Conservation (phyloP, 23 tunicate species). For the Ascidia mentula region DNA sequence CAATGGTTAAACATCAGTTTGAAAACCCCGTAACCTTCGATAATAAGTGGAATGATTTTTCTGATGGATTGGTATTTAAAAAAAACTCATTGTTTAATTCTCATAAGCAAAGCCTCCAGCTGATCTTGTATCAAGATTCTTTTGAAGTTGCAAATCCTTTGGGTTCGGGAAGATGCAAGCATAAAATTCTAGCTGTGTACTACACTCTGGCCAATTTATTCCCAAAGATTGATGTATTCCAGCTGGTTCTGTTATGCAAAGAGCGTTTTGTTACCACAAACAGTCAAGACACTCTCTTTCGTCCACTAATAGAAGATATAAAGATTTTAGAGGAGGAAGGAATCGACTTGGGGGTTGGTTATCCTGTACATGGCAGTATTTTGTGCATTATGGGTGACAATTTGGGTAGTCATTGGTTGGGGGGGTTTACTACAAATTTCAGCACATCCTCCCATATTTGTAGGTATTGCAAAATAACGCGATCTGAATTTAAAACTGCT, state of each 20-base stretch:
- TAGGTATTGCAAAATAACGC: slow-evolving; percentile 18
- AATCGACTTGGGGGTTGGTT: slow-evolving; percentile 34
- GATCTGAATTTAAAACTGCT: background rate
- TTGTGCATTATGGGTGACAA: slow-evolving; percentile 30
- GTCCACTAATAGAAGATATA: slow-evolving; percentile 21
- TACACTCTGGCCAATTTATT: slow-evolving; percentile 26
- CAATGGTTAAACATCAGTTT: background rate
- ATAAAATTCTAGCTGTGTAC: slow-evolving; percentile 41
- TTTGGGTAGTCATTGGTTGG: slow-evolving; percentile 34
- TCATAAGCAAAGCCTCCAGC: background rate
- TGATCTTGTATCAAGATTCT: slow-evolving; percentile 29
- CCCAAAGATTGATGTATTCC: slow-evolving; percentile 18
- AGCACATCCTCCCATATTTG: slow-evolving; percentile 27
- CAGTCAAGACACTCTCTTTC: background rate
- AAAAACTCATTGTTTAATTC: background rate
- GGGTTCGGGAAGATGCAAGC: slow-evolving; percentile 12
- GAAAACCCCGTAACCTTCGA: background rate
- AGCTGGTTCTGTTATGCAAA: slow-evolving; percentile 46
- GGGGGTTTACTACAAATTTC: slow-evolving; percentile 56
- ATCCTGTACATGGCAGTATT: slow-evolving; percentile 5
- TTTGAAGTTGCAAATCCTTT: slow-evolving; percentile 41
- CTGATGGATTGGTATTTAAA: background rate
- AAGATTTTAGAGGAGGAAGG: slow-evolving; percentile 42
- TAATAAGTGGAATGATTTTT: background rate
- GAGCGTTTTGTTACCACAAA: background rate